Percentiles rank a stretch among this genome's conserved stretches.
Conservation (phyloP, 2,113 vertebrate species). For the Pelodiscus sinensis region DNA sequence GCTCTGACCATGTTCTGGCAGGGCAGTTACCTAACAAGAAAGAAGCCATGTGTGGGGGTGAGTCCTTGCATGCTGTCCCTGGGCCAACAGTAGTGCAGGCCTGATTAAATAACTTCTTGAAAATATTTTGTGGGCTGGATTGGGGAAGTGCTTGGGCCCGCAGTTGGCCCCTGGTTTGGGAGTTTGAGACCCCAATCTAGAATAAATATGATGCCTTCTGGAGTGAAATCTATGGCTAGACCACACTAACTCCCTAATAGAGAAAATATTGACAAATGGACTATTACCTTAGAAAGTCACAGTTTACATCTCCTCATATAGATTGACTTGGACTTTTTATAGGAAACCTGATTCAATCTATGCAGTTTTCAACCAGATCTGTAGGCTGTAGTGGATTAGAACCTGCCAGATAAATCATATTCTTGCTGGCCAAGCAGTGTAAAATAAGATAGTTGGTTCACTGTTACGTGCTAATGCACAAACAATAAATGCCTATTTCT, state of each 20-base stretch:
- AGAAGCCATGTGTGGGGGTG: not conserved
- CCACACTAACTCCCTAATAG: not conserved
- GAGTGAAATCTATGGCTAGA: not conserved
- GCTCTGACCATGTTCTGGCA: not conserved
- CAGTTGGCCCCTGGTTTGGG: too few relatives aligned
- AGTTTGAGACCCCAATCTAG: not conserved
- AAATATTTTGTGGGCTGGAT: too few relatives aligned
- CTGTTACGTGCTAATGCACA: conserved; percentile 2
- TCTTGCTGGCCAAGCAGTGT: not conserved
- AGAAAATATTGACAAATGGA: not conserved
- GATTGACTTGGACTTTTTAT: not conserved
- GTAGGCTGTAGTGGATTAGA: not conserved
- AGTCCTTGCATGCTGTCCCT: too few relatives aligned
- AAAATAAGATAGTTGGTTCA: not conserved
- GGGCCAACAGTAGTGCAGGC: too few relatives aligned
- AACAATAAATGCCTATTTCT: conserved; percentile 37
- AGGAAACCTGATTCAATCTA: not conserved
- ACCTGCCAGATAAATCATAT: not conserved
- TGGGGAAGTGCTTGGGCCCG: too few relatives aligned
- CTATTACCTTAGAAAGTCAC: not conserved
- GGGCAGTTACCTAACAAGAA: not conserved
- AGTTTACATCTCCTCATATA: not conserved
- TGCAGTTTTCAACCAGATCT: not conserved
- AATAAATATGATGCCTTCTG: not conserved
- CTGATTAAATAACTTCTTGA: too few relatives aligned